phyloP scores from a whole-genome alignment of 1,140 invertebrate genomes.

The Thaumatotibia leucotreta region DNA sequence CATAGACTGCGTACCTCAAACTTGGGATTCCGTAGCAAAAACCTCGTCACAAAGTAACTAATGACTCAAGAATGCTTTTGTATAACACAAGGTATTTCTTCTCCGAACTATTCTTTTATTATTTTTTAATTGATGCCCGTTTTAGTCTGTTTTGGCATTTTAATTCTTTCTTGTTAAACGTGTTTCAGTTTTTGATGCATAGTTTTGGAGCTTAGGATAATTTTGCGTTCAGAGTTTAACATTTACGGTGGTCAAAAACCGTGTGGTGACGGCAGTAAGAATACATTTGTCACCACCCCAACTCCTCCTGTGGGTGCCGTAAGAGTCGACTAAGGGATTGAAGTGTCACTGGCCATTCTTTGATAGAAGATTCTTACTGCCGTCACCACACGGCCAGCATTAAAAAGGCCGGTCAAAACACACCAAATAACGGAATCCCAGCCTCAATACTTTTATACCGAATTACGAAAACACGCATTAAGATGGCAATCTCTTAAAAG shows the following conservation, averaged over 20 bases:
- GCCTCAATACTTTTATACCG: not conserved
- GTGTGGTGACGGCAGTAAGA: no score
- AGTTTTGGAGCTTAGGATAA: no score
- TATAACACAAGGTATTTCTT: not conserved
- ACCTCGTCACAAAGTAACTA: not conserved
- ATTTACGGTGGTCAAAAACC: no score
- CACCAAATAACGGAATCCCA: not conserved
- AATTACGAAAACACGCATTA: not conserved
- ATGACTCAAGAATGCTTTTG: not conserved
- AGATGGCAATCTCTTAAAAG: not conserved
- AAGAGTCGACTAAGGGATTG: no score
- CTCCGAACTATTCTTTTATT: not conserved
- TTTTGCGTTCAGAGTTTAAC: no score
- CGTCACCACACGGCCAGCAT: no score
- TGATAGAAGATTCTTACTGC: no score
- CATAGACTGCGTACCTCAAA: not conserved
- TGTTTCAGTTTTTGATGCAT: not conserved
- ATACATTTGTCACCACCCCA: no score
- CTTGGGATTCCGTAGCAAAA: not conserved
- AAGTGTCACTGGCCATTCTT: no score
- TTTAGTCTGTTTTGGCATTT: not conserved
- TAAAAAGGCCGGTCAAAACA: no score
- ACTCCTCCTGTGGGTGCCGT: no score
- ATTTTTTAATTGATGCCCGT: not conserved
- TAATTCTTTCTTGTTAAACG: not conserved